Evolutionary conservation across 64 coral and sea anemone species (phyloP).

Genomic region (Dendronephthya gigantea): DNA sequence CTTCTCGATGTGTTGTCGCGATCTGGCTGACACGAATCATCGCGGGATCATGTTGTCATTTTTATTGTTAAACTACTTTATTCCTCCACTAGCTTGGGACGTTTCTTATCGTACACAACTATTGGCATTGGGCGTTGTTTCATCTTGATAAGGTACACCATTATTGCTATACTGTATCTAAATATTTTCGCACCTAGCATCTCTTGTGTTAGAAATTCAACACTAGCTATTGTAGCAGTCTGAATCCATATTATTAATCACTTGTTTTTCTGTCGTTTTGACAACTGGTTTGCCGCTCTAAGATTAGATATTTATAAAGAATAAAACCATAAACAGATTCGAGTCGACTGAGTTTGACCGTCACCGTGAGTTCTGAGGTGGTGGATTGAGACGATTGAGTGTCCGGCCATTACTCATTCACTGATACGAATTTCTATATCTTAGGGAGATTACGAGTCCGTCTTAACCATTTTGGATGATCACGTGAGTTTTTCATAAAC

Average conservation of each 20-base stretch:
- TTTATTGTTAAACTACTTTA: neutral
- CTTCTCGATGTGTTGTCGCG: too few relatives aligned
- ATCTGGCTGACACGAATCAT: too few relatives aligned
- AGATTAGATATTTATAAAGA: neutral
- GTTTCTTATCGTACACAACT: neutral
- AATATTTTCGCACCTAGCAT: neutral
- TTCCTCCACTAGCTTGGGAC: neutral
- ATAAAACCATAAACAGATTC: neutral
- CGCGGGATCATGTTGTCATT: neutral
- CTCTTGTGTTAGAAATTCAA: neutral
- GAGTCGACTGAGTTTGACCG: too few relatives aligned
- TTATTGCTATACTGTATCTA: neutral
- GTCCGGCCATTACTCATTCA: too few relatives aligned
- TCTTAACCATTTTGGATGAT: neutral
- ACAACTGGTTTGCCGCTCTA: neutral
- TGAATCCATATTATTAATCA: too few relatives aligned
- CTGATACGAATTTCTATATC: neutral
- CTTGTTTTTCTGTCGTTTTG: neutral
- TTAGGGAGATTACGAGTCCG: neutral
- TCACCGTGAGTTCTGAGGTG: neutral
- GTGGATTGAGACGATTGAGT: neutral
- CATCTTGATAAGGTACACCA: neutral
- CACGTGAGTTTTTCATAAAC: neutral
- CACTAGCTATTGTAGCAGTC: neutral
- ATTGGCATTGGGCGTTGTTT: constrained; percentile 8